Conservation (phyloP, 2,797 vertebrate species). For the Artibeus lituratus region DNA sequence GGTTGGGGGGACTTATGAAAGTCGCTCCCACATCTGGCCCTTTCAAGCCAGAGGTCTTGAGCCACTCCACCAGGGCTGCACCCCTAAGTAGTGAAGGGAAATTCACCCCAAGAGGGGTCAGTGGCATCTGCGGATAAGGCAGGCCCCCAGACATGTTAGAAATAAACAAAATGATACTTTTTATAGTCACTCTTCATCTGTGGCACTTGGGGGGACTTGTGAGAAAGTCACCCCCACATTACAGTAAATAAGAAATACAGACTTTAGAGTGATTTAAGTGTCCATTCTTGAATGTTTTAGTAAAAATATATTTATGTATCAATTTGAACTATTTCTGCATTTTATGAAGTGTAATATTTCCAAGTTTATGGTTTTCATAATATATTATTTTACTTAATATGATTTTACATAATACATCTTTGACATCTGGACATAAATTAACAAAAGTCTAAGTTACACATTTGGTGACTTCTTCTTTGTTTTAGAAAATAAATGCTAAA, state of each 20-base stretch:
- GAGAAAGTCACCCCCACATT: too few species aligned
- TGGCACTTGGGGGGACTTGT: too few species aligned
- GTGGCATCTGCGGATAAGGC: too few species aligned
- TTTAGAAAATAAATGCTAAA: conserved; percentile 29
- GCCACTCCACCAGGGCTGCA: too few species aligned
- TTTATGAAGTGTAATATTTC: conserved; percentile 29
- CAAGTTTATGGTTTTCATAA: neutral
- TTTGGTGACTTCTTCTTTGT: conserved; percentile 42
- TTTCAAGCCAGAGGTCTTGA: too few species aligned
- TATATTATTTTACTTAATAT: neutral
- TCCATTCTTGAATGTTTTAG: neutral
- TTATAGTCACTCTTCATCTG: too few species aligned
- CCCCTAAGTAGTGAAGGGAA: too few species aligned
- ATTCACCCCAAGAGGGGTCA: too few species aligned
- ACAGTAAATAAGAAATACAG: neutral
- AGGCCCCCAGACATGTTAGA: too few species aligned
- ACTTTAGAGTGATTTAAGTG: neutral
- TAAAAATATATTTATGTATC: neutral
- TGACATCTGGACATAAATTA: conserved; percentile 17
- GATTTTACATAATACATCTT: conserved; percentile 44
- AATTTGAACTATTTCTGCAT: neutral
- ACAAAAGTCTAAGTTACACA: neutral
- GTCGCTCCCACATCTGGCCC: too few species aligned
- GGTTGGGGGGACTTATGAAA: too few species aligned
- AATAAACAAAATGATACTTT: too few species aligned